These are phyloP conservation scores for Phenganax subtilis DNA, from an alignment of 92 coral and sea anemone species.

Conservation along the genomic window DNA sequence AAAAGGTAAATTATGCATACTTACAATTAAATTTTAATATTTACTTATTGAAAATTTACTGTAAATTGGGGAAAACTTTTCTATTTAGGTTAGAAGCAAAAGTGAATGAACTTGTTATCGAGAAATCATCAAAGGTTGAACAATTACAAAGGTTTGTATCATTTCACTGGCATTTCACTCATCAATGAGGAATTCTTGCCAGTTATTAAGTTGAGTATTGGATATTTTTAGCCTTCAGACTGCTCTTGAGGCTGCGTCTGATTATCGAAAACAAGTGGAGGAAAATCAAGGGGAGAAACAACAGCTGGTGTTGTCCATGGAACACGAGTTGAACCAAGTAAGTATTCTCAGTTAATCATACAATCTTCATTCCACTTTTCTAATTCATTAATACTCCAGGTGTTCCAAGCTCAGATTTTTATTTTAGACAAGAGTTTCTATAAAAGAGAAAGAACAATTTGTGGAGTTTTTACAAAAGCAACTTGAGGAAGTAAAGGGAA, in stretches of 20 bases:
- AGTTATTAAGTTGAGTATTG: background rate
- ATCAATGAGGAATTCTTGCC: background rate
- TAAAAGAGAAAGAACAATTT: conserved; percentile 82
- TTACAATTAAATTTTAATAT: background rate
- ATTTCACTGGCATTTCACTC: background rate
- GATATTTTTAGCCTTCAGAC: conserved; percentile 65
- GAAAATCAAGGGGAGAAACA: conserved; percentile 86
- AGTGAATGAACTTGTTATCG: conserved; percentile 84
- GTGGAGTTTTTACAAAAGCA: conserved; percentile 91
- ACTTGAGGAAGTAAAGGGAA: conserved; percentile 68
- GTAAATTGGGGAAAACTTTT: too few relatives aligned
- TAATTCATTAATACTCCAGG: too few relatives aligned
- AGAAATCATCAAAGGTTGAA: conserved; percentile 80
- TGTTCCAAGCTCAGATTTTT: background rate
- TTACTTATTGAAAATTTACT: background rate
- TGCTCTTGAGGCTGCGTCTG: conserved; percentile 88
- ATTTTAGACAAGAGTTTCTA: conserved; percentile 65
- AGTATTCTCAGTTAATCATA: background rate
- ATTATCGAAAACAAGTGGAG: conserved; percentile 79
- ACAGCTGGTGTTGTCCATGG: conserved; percentile 62
- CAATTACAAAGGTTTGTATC: conserved; percentile 78
- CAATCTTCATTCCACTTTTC: too few relatives aligned
- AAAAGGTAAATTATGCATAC: conserved; percentile 53
- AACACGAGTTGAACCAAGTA: conserved; percentile 89
- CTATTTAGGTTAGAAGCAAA: conserved; percentile 69